phyloP scores from a whole-genome alignment of 2,888 invertebrate species.

The Synanthedon myopaeformis region DNA sequence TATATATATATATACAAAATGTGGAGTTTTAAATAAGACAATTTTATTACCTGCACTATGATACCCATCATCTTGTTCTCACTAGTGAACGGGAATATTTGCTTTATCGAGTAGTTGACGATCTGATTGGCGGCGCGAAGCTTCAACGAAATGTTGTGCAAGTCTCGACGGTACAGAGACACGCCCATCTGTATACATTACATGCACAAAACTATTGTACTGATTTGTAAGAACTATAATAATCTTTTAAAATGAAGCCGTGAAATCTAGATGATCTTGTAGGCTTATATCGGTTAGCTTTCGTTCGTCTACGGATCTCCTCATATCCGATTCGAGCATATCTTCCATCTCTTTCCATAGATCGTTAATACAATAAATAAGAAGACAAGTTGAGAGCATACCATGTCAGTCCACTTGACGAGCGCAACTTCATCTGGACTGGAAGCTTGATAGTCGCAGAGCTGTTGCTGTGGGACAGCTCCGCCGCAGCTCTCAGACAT shows the following conservation, averaged over 20 bases:
- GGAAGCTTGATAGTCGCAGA: slow-evolving; percentile 79
- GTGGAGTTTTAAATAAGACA: no score
- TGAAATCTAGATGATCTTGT: background rate
- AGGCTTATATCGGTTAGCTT: no score
- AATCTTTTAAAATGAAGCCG: background rate
- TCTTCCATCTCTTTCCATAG: no score
- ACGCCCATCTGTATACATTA: slow-evolving; percentile 62
- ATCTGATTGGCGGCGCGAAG: slow-evolving; percentile 73
- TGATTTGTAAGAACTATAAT: no score
- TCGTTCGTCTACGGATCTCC: no score
- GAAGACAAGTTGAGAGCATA: slow-evolving; percentile 15
- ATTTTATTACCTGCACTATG: slow-evolving; percentile 74
- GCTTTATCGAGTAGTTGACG: slow-evolving; percentile 77
- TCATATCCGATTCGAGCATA: no score
- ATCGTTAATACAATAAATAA: background rate
- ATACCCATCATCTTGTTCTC: slow-evolving; percentile 95
- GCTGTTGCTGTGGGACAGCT: slow-evolving; percentile 59
- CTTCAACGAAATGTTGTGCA: slow-evolving; percentile 75
- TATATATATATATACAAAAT: background rate
- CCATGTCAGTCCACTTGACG: slow-evolving; percentile 91
- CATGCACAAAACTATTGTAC: no score
- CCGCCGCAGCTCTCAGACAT: slow-evolving; percentile 62
- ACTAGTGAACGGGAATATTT: slow-evolving; percentile 90
- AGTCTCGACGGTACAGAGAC: slow-evolving; percentile 72
- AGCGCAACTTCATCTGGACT: slow-evolving; percentile 96